Conservation (phyloP, 2,888 invertebrate genomes). For the Lasioglossum marginatum region DNA sequence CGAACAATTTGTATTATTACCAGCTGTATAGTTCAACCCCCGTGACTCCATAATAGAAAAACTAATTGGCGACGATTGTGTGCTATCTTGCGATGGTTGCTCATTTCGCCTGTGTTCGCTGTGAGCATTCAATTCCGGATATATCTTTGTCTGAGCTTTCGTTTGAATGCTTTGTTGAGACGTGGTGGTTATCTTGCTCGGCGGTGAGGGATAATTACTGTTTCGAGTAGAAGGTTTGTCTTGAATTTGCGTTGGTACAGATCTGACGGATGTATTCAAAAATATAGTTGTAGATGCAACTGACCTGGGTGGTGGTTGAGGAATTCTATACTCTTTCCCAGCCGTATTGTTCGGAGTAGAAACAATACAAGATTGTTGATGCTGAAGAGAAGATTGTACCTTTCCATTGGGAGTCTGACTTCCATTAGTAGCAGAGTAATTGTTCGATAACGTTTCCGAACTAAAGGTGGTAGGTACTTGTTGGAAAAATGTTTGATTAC, state of each 20-base stretch:
- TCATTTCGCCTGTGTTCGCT: constrained; percentile 82
- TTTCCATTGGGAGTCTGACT: constrained; percentile 75
- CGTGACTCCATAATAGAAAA: constrained; percentile 91
- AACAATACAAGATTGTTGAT: constrained; percentile 91
- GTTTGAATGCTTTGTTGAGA: constrained; percentile 86
- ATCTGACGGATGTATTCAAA: constrained; percentile 77
- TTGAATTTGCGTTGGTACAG: constrained; percentile 73
- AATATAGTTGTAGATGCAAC: constrained; percentile 82
- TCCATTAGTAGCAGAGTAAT: constrained; percentile 86
- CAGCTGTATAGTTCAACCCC: constrained; percentile 87
- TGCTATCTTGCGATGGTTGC: constrained; percentile 87
- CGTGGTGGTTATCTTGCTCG: constrained; percentile 75
- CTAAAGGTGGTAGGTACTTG: constrained; percentile 88
- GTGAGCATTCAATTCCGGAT: constrained; percentile 87
- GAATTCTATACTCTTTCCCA: constrained; percentile 88
- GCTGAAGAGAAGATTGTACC: constrained; percentile 85
- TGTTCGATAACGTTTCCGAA: constrained; percentile 83
- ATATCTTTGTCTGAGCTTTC: constrained; percentile 92
- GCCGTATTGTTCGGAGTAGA: constrained; percentile 88
- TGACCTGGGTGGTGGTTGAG: constrained; percentile 86
- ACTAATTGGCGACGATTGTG: constrained; percentile 90
- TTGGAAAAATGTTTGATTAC: constrained; percentile 87
- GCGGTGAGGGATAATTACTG: constrained; percentile 86
- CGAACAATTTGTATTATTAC: constrained; percentile 83
- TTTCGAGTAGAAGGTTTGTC: constrained; percentile 85